Conservation (phyloP, 2,113 vertebrate genomes). For the Desmodus rotundus region DNA sequence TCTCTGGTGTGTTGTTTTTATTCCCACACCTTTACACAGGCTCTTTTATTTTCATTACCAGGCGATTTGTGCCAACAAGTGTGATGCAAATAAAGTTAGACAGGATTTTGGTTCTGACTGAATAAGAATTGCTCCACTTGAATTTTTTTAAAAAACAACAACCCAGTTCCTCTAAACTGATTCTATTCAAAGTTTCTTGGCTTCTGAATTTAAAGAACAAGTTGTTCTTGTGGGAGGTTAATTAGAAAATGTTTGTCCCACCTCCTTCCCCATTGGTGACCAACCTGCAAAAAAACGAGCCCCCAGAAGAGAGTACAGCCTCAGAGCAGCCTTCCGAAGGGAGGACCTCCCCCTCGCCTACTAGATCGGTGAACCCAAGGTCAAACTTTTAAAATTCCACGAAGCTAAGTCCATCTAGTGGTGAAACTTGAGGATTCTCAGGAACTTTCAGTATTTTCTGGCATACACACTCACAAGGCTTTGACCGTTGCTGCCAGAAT, state of each 20-base stretch:
- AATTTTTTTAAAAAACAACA: constrained; percentile 30
- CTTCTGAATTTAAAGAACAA: constrained; percentile 72
- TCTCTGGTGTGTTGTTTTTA: constrained; percentile 44
- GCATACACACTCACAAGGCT: neutral
- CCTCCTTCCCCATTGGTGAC: constrained; percentile 16
- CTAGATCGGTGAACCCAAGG: neutral
- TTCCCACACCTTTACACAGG: constrained; percentile 62
- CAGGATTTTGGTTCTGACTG: constrained; percentile 67
- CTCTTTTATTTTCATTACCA: constrained; percentile 62
- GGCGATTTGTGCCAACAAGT: constrained; percentile 47
- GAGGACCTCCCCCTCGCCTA: neutral
- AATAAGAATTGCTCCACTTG: constrained; percentile 64
- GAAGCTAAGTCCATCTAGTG: neutral
- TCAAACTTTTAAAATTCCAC: constrained; percentile 2
- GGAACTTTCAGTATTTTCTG: constrained; percentile 16
- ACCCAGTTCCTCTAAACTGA: constrained; percentile 50
- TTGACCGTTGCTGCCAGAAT: constrained; percentile 30
- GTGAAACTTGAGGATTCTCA: neutral
- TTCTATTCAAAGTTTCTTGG: constrained; percentile 72
- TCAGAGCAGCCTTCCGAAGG: rapidly evolving
- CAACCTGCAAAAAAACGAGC: neutral
- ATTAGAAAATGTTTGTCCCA: constrained; percentile 45
- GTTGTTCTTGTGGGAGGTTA: constrained; percentile 61
- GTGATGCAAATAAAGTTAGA: constrained; percentile 74
- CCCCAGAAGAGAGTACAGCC: neutral